These are phyloP conservation scores for Chlamydotis undulata DNA, from an alignment of 2,113 vertebrate species.

Conservation along the genomic window DNA sequence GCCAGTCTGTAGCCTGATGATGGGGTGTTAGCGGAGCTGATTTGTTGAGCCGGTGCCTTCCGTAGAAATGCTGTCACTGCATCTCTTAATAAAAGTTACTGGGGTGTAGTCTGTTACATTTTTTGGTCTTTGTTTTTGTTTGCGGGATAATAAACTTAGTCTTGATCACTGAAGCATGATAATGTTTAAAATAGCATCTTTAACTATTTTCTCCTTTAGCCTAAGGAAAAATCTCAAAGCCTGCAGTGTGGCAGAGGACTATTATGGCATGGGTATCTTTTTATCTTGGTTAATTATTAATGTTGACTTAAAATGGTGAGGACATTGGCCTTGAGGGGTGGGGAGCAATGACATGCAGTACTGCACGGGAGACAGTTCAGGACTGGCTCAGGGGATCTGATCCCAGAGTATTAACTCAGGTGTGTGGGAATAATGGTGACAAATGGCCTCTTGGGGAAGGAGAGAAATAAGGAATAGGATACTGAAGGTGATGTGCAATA, in stretches of 20 bases:
- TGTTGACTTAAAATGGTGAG: background rate
- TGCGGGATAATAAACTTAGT: background rate
- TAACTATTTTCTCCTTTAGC: background rate
- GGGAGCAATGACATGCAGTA: background rate
- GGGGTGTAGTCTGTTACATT: background rate
- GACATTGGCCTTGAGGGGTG: background rate
- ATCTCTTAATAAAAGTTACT: background rate
- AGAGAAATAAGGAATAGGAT: background rate
- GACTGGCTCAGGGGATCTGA: background rate
- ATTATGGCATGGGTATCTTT: background rate
- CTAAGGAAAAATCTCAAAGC: background rate
- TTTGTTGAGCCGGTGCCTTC: background rate
- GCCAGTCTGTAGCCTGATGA: background rate
- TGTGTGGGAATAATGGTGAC: background rate
- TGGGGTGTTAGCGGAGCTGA: background rate
- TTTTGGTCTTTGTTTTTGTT: background rate
- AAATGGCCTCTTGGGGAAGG: background rate
- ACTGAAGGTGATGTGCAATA: background rate
- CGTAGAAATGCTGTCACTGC: background rate
- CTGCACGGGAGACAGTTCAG: background rate
- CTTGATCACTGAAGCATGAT: background rate
- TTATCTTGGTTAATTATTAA: slow-evolving; percentile 68
- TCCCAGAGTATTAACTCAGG: background rate
- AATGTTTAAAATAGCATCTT: background rate
- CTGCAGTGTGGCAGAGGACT: background rate